Percentiles rank a stretch among this genome's conserved stretches.
phyloP scores from a whole-genome alignment of 2,888 invertebrate species.

The Willowsia nigromaculata region DNA sequence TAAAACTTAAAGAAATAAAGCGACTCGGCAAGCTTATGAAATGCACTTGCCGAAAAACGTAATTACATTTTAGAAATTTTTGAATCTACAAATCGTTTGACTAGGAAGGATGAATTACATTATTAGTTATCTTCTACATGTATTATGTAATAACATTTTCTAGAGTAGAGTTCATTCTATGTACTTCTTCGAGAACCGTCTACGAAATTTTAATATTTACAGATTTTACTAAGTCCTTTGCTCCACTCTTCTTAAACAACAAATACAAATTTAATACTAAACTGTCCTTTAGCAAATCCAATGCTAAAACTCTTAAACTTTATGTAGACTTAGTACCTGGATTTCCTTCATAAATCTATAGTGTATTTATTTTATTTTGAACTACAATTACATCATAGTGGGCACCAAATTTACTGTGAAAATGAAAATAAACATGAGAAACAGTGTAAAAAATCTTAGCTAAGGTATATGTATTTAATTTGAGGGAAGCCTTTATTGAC shows the following conservation, averaged over 20 bases:
- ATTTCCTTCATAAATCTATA: too few species aligned
- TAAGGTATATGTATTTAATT: not conserved
- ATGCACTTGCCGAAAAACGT: not conserved
- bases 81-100: conserved; percentile 17
- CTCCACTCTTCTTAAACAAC: too few species aligned
- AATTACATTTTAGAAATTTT: not conserved
- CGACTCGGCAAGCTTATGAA: not conserved
- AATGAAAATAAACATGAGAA: not conserved
- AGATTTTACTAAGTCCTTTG: too few species aligned
- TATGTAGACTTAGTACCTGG: too few species aligned
- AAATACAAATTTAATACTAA: too few species aligned
- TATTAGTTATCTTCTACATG: not conserved
- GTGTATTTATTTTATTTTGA: too few species aligned
- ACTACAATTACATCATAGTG: too few species aligned
- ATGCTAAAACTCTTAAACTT: too few species aligned
- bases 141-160: not conserved
- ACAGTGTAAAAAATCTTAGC: not conserved
- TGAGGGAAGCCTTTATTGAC: not conserved
- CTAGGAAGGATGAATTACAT: conserved; percentile 5
- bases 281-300: too few species aligned
- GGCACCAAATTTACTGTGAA: not conserved
- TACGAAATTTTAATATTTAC: too few species aligned
- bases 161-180: conserved; percentile 16
- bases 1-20: not conserved
- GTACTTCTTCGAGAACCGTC: not conserved